Evolutionary conservation across 2,113 vertebrate species (phyloP).

Genomic region (Zapornia atra): DNA sequence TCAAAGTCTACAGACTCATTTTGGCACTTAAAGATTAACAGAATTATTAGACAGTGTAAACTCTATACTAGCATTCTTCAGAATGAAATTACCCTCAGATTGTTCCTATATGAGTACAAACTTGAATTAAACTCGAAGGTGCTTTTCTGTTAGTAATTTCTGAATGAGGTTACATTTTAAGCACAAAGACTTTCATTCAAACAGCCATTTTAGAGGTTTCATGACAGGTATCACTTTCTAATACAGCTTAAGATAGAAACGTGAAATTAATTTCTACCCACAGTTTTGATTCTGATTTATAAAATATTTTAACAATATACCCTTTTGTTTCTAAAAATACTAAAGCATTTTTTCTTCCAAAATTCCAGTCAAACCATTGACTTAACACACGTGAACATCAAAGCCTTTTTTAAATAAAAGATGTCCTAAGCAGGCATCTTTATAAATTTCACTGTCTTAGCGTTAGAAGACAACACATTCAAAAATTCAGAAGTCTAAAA

Average conservation of each 20-base stretch:
- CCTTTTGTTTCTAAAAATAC: not conserved
- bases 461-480: not conserved
- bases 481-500: not conserved
- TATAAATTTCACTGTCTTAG: not conserved
- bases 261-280: not conserved
- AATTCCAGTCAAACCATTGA: not conserved
- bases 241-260: not conserved
- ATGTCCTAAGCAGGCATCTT: not conserved
- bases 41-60: not conserved
- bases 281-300: not conserved
- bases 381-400: not conserved
- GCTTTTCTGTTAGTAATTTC: not conserved
- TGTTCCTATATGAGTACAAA: not conserved
- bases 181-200: slow-evolving; percentile 7
- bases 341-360: not conserved
- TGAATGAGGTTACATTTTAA: not conserved
- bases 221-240: not conserved
- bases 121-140: not conserved
- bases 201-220: not conserved
- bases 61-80: not conserved
- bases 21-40: not conserved
- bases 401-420: not conserved
- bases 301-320: not conserved
- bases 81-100: not conserved
- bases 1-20: not conserved